Conservation (phyloP, 2,888 invertebrate species). For the Acanthopleura granulata region DNA sequence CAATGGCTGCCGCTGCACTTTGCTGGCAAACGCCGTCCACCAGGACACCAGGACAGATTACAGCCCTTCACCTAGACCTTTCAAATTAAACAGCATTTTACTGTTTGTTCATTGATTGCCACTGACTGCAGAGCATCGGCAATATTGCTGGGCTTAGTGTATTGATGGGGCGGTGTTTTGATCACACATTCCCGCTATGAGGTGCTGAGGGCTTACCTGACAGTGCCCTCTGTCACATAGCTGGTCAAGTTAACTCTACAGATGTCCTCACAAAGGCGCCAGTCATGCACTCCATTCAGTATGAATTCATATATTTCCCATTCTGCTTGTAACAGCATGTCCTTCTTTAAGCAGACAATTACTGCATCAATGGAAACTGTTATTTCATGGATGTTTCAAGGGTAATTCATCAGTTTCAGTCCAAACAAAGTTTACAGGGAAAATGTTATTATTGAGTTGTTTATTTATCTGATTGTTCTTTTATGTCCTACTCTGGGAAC, state of each 20-base stretch:
- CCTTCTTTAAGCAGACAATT: background rate
- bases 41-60: background rate
- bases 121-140: background rate
- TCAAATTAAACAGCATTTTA: background rate
- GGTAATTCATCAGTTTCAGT: background rate
- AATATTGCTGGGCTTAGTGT: background rate
- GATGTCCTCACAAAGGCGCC: background rate
- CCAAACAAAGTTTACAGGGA: no score
- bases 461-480: no score
- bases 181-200: no score
- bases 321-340: background rate
- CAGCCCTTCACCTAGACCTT: background rate
- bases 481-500: no score
- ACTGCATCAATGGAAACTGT: background rate
- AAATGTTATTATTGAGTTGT: no score
- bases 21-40: no score
- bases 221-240: no score
- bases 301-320: no score
- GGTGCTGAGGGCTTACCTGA: no score
- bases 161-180: background rate
- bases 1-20: no score
- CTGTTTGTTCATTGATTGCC: background rate
- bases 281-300: background rate
- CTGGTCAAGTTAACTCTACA: background rate
- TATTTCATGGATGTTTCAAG: background rate